Conservation (phyloP, 2,888 invertebrate species). For the Meloe dianella region DNA sequence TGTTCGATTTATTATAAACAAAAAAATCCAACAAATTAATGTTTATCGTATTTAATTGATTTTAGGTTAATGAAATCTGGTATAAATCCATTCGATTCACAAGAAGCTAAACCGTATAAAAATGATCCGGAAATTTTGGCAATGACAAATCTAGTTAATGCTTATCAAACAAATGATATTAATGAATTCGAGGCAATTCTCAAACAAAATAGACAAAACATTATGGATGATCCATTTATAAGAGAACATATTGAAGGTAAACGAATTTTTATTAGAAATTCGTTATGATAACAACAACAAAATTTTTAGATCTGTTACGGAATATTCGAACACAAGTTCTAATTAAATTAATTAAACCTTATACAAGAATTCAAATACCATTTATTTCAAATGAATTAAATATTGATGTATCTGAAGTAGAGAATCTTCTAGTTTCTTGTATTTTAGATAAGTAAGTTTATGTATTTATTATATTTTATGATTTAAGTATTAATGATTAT, state of each 20-base stretch:
- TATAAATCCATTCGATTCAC: constrained; percentile 99
- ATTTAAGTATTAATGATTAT: constrained; percentile 10
- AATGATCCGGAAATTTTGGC: constrained; percentile 98
- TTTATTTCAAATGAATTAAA: constrained; percentile 96
- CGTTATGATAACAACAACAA: background rate
- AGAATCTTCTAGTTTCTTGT: constrained; percentile 94
- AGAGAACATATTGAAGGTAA: constrained; percentile 94
- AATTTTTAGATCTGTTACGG: constrained; percentile 76
- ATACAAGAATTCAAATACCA: constrained; percentile 96
- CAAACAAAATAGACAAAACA: constrained; percentile 90
- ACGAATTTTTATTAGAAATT: background rate
- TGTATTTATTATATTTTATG: background rate
- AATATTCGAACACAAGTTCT: constrained; percentile 98
- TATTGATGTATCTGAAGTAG: constrained; percentile 93
- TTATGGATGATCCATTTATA: constrained; percentile 99
- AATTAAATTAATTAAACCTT: constrained; percentile 96
- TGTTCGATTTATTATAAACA: constrained; percentile 62
- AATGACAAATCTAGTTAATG: constrained; percentile 96
- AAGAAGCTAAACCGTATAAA: constrained; percentile 99
- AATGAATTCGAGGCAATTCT: constrained; percentile 97
- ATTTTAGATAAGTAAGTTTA: constrained; percentile 90
- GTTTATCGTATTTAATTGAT: constrained; percentile 61
- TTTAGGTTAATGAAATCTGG: constrained; percentile 88
- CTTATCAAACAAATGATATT: constrained; percentile 98
- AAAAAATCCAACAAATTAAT: no score